Evolutionary conservation across 2,113 vertebrate species (phyloP).

Genomic region (Empidonax alnorum): DNA sequence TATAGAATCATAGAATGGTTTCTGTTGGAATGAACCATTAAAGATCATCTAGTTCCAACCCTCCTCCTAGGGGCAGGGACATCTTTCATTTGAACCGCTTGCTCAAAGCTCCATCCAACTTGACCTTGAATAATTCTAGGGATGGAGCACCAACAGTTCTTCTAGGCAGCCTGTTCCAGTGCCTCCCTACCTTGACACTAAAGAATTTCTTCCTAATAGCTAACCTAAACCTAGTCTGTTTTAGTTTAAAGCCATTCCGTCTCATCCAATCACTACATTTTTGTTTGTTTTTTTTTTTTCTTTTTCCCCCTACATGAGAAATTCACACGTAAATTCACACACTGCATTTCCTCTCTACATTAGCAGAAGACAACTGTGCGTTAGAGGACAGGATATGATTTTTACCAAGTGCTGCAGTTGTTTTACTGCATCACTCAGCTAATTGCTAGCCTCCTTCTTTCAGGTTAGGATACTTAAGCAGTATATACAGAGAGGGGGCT

Average conservation of each 20-base stretch:
- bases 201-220: not conserved
- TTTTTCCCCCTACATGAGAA: not conserved
- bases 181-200: not conserved
- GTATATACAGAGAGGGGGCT: not conserved
- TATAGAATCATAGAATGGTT: not conserved
- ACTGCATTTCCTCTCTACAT: not conserved
- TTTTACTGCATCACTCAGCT: not conserved
- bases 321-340: not conserved
- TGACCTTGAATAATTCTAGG: not conserved
- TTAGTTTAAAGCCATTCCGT: not conserved
- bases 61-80: not conserved
- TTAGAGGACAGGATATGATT: not conserved
- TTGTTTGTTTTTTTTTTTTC: not conserved
- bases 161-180: not conserved
- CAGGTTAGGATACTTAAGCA: not conserved
- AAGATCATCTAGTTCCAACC: not conserved
- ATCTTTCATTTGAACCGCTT: not conserved
- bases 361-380: not conserved
- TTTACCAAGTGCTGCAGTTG: not conserved
- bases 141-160: not conserved
- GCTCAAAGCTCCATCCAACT: not conserved
- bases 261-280: not conserved
- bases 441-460: not conserved
- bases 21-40: not conserved
- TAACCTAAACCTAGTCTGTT: not conserved